phyloP scores from a whole-genome alignment of 2,113 vertebrate genomes.

The Onychostoma macrolepis region DNA sequence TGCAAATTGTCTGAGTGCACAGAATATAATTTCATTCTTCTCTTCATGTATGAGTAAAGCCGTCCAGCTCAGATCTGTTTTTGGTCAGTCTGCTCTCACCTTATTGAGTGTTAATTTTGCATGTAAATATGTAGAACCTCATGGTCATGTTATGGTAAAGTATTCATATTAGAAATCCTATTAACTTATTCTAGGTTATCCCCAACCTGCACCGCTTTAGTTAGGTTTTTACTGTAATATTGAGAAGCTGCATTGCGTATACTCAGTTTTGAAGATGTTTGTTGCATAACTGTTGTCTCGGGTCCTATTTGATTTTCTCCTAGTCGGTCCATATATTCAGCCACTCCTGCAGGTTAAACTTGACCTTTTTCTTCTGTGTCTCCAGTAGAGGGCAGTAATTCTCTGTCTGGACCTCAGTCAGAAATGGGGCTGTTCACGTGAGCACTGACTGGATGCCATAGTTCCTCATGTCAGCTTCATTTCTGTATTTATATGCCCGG shows the following conservation, averaged over 20 bases:
- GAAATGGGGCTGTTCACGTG: background rate
- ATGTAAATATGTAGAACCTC: background rate
- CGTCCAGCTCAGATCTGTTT: background rate
- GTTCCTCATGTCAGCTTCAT: slow-evolving; percentile 16
- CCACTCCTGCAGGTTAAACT: slow-evolving; percentile 4
- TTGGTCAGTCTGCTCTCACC: background rate
- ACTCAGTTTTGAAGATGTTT: background rate
- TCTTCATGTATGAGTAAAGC: background rate
- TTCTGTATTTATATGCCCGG: background rate
- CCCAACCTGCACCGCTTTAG: background rate
- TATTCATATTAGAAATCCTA: background rate
- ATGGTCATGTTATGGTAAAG: background rate
- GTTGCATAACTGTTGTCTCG: background rate
- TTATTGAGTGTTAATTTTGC: background rate
- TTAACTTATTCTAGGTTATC: background rate
- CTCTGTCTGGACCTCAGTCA: background rate
- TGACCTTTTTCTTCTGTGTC: background rate
- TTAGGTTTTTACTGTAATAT: background rate
- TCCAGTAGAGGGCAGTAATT: slow-evolving; percentile 47
- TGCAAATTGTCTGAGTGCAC: background rate
- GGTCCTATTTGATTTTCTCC: background rate
- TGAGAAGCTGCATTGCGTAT: background rate
- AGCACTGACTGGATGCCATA: background rate
- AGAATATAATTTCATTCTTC: background rate
- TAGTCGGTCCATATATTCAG: background rate